Evolutionary conservation across 2,113 vertebrate species (phyloP), one percentile per base, ranked within the genome.

Genomic region (Labeo rohita): DNA sequence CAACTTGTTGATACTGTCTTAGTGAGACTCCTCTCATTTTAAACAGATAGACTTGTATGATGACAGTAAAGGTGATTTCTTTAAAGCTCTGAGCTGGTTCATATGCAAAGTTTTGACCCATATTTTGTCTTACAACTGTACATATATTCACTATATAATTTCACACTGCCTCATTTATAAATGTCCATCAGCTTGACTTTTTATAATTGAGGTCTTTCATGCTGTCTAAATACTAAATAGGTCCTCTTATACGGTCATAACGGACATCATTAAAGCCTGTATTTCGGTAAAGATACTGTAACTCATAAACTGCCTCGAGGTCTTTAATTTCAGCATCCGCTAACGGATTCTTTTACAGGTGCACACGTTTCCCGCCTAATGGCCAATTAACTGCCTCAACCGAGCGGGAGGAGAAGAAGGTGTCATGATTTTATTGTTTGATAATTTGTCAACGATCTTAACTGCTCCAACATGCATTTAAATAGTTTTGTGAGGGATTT

Each of bases 391-490:
- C 72, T 4, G 11, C 21, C 5, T 49, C 21, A 49, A 74, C 21
- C 11, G 2, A 2, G 21, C 6, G 45, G 72, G 72, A 74, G 72
- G 72, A 49, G 72, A 23, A 49, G 72, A 23, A 23, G 36, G 43
- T 74, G 72, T 74, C 45, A 49, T 43, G 21, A 23, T 74, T 74
- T 23, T 43, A 74, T 74, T 74, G 72, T 74, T 49, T 23, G 72
- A 74, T 74, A 74, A 74, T 74, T 74, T 74, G 72, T 74, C 43
- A 74, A 23, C 11, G 21, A 74, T 49, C 72, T 47, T 74, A 74
- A 74, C 72, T 74, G 11, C 45, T 43, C 47, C 45, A 49, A 23
- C 21, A 74, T 74, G 10, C 45, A 13, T 43, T 49, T 10, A 10
- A 74, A 15, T 49, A 21, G 11, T 49, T 74, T 74, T 74, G 72